Evolutionary conservation across 2,113 vertebrate genomes (phyloP).

Genomic region (Siniperca knerii): DNA sequence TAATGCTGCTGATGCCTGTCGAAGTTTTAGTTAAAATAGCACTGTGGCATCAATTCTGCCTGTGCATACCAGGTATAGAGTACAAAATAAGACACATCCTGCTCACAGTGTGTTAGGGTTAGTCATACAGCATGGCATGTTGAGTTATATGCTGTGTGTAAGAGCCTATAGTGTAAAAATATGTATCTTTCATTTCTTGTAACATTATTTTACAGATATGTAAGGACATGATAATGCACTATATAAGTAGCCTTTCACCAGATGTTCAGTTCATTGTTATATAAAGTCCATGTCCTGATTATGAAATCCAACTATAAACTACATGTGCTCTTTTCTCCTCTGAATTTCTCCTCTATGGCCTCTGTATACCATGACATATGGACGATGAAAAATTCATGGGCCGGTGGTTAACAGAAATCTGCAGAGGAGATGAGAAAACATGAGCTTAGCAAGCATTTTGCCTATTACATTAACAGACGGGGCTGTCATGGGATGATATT

Average conservation of each 20-base stretch:
- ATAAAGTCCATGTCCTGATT: constrained; percentile 54
- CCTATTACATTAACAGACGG: constrained; percentile 76
- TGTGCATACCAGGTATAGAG: constrained; percentile 13
- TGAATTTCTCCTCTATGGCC: constrained; percentile 65
- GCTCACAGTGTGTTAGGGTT: constrained; percentile 4
- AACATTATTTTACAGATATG: constrained; percentile 9
- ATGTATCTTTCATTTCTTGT: constrained; percentile 25
- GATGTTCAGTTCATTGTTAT: constrained; percentile 50
- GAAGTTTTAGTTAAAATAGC: constrained; percentile 48
- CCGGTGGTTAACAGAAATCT: constrained; percentile 77
- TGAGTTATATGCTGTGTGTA: not conserved
- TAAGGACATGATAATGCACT: constrained; percentile 16
- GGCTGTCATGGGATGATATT: constrained; percentile 64
- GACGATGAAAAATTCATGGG: constrained; percentile 80
- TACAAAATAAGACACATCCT: constrained; percentile 32
- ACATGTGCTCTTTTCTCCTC: constrained; percentile 65
- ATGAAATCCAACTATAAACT: constrained; percentile 56
- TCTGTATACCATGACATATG: constrained; percentile 75
- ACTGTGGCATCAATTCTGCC: constrained; percentile 17
- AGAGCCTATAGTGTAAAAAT: constrained; percentile 13
- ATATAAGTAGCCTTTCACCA: constrained; percentile 34
- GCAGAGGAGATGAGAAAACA: constrained; percentile 74
- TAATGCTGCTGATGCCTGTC: constrained; percentile 32
- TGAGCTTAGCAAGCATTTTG: constrained; percentile 76
- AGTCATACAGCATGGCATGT: not conserved